Conservation (phyloP, 2,888 invertebrate genomes). For the Venusia cambrica region DNA sequence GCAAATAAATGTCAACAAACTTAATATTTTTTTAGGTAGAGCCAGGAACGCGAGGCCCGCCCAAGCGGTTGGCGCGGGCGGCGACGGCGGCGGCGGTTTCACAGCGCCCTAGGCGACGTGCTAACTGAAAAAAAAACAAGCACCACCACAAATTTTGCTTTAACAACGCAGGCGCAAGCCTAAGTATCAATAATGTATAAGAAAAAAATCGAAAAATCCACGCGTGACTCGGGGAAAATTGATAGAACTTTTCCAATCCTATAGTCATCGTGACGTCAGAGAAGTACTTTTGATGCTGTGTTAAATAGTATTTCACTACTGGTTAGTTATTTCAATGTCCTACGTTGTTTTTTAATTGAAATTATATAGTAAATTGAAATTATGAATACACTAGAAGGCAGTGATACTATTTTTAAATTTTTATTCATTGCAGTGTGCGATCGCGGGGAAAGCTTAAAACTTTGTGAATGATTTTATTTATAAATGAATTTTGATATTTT, state of each 20-base stretch:
- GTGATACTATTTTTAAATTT: too few relatives aligned
- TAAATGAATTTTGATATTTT: too few relatives aligned
- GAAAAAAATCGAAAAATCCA: slow-evolving; percentile 38
- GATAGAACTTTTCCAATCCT: slow-evolving; percentile 65
- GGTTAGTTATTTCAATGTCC: slow-evolving; percentile 1
- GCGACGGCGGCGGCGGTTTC: slow-evolving; percentile 49
- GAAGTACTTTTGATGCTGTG: slow-evolving; percentile 20
- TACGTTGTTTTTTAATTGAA: neutral
- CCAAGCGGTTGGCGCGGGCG: slow-evolving; percentile 51
- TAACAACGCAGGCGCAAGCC: slow-evolving; percentile 64
- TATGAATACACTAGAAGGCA: too few relatives aligned
- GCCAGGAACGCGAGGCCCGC: slow-evolving; percentile 45
- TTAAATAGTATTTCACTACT: slow-evolving; percentile 11
- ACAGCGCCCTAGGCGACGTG: slow-evolving; percentile 52
- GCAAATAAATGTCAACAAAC: slow-evolving; percentile 33
- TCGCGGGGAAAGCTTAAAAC: too few relatives aligned
- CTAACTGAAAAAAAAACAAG: slow-evolving; percentile 50
- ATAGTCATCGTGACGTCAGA: slow-evolving; percentile 29
- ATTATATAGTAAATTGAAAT: slow-evolving; percentile 2
- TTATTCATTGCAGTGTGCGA: too few relatives aligned
- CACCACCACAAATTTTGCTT: slow-evolving; percentile 44
- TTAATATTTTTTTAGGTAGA: slow-evolving; percentile 17
- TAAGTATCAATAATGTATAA: slow-evolving; percentile 35
- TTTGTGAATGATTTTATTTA: too few relatives aligned
- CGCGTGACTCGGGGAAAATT: slow-evolving; percentile 61